Evolutionary conservation across 2,888 invertebrate species (phyloP), one percentile per base, ranked within the genome.

Genomic region (Tyria jacobaeae): DNA sequence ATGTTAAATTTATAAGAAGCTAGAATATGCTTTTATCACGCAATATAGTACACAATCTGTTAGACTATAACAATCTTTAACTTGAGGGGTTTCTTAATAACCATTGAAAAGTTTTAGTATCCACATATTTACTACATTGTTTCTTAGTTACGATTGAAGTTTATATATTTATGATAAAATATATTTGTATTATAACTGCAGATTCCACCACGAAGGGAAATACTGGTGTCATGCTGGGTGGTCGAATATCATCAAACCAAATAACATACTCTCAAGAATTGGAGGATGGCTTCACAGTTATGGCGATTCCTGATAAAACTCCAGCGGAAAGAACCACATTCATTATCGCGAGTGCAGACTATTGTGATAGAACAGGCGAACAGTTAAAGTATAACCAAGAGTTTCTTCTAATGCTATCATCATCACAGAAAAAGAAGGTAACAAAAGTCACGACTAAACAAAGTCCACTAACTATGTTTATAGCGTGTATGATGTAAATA

Each of bases 351-450:
- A 94, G 91, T 60, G 87, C 90, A 27, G 94, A 93, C 67, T 91
- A 92, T 71, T 92, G 92, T 65, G 78, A 92, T 41, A 80, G 92
- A 15, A 85, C 87, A 14, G 85, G 86, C 3, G 94, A 93, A 77
- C 57, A 69, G 2, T 74, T 94, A 34, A 93, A 92, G 70, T 93
- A 87, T 69, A 89, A 92, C 62, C 94, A 94, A 71, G 92, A 93
- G 68, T 93, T 94, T 68, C 81, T 93, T 48, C 76, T 94, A 3
- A 85, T 88, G 15, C 73, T 92, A 1, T 83, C 88, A 3, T 88
- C 89, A 15, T 91, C 92, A 25, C 62, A 87, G 15, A 76, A 76
- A 6, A 89, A 81, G 74, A 88, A 87, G 83, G 91, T 89, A 63
- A 27, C 12, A 78, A 74, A 77, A 5, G 17, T 9, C 12, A 25